Percentiles rank a stretch among this genome's conserved stretches.
These are phyloP conservation scores for Silurus meridionalis DNA, from an alignment of 2,113 vertebrate genomes.

Conservation along the genomic window DNA sequence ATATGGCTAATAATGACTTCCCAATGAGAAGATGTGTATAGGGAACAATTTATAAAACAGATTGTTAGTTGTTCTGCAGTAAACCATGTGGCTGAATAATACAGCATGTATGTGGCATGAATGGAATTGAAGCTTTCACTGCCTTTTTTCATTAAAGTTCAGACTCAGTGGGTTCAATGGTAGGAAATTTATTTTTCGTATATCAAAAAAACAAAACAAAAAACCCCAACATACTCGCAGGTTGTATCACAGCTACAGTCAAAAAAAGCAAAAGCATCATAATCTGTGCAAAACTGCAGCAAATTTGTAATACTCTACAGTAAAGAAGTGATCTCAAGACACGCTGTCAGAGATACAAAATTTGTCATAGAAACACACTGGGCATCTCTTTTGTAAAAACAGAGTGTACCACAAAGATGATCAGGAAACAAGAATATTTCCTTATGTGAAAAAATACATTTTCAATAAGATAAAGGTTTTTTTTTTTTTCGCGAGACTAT, in stretches of 20 bases:
- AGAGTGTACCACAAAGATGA: conserved; percentile 83
- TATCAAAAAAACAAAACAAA: conserved; percentile 64
- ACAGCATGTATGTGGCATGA: neutral
- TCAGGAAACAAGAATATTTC: conserved; percentile 86
- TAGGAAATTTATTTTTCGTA: conserved; percentile 83
- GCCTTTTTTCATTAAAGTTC: conserved; percentile 14
- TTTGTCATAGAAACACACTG: conserved; percentile 81
- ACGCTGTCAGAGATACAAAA: conserved; percentile 77
- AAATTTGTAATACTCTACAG: conserved; percentile 74
- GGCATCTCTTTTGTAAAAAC: conserved; percentile 77
- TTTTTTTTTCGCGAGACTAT: conserved; percentile 65
- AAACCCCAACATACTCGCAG: conserved; percentile 71
- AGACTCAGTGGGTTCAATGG: conserved; percentile 66
- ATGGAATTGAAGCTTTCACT: neutral
- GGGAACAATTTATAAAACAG: neutral
- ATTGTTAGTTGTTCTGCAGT: neutral
- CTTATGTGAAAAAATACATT: conserved; percentile 93
- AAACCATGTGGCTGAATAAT: neutral
- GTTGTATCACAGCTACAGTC: conserved; percentile 82
- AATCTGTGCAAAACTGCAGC: conserved; percentile 79
- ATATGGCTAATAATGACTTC: neutral
- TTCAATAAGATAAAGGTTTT: conserved; percentile 85
- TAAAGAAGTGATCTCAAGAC: conserved; percentile 73
- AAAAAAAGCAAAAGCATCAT: conserved; percentile 81
- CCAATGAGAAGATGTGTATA: neutral